These are phyloP conservation scores for Gryllus longicercus DNA, from an alignment of 2,888 invertebrate genomes.

Conservation along the genomic window DNA sequence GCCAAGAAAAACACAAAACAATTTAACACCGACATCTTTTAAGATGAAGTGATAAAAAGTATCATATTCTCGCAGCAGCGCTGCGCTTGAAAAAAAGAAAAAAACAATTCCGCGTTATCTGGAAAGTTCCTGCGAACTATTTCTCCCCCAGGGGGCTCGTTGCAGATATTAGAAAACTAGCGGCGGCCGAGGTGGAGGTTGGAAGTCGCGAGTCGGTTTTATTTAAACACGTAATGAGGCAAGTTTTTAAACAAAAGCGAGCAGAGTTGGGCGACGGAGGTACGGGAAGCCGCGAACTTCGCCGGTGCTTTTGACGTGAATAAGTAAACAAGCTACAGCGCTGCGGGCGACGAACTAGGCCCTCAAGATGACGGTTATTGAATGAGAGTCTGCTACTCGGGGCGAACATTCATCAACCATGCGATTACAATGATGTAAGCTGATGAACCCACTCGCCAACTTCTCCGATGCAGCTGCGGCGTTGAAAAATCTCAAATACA, in stretches of 20 bases:
- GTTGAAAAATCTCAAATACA: too few species aligned
- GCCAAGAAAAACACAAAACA: neutral
- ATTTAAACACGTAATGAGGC: conserved; percentile 1
- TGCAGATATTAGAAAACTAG: conserved; percentile 10
- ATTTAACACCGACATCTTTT: neutral
- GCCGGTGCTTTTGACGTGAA: too few species aligned
- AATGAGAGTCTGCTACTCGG: too few species aligned
- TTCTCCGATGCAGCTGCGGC: too few species aligned
- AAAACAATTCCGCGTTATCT: neutral
- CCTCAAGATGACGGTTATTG: too few species aligned
- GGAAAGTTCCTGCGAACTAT: neutral
- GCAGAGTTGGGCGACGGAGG: too few species aligned
- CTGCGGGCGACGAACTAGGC: too few species aligned
- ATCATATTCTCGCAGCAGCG: neutral
- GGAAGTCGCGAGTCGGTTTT: neutral
- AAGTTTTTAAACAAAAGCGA: neutral
- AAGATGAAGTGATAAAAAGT: conserved; percentile 17
- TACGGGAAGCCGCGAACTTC: too few species aligned
- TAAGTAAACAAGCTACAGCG: too few species aligned
- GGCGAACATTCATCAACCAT: too few species aligned
- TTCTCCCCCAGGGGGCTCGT: neutral
- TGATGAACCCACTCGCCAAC: too few species aligned
- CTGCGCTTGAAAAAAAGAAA: neutral
- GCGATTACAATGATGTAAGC: too few species aligned
- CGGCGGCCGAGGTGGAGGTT: neutral